A percentile compares a stretch with the other conserved stretches of the same genome.
Conservation (phyloP, 2,113 vertebrate species). For the Misgurnus anguillicaudatus region DNA sequence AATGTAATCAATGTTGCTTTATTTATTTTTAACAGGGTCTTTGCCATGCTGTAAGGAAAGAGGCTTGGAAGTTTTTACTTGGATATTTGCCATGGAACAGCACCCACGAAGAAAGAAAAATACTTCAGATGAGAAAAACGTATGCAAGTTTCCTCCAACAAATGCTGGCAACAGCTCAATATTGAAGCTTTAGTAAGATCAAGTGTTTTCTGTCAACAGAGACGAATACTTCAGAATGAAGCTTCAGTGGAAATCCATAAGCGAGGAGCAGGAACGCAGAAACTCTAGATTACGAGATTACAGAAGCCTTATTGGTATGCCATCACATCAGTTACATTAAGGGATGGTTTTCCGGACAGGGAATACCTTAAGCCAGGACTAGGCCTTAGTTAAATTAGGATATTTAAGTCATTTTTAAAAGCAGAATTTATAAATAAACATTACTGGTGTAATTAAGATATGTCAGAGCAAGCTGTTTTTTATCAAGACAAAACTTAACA, state of each 20-base stretch:
- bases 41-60: slow-evolving; percentile 86
- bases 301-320: slow-evolving; percentile 90
- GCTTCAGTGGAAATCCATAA: slow-evolving; percentile 96
- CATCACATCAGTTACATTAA: neutral
- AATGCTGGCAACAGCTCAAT: neutral
- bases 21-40: slow-evolving; percentile 77
- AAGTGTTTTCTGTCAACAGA: slow-evolving; percentile 62
- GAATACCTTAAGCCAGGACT: no score
- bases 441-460: no score
- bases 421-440: no score
- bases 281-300: slow-evolving; percentile 93
- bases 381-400: no score
- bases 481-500: no score
- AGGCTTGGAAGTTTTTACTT: slow-evolving; percentile 93
- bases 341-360: no score
- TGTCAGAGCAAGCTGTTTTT: no score
- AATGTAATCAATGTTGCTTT: neutral
- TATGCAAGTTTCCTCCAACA: slow-evolving; percentile 58
- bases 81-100: slow-evolving; percentile 92
- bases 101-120: slow-evolving; percentile 86
- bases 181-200: neutral
- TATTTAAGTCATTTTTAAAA: no score
- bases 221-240: slow-evolving; percentile 99
- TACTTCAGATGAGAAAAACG: slow-evolving; percentile 86
- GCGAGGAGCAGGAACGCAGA: slow-evolving; percentile 92